Evolutionary conservation across 2,113 vertebrate species (phyloP), one percentile per base, ranked within the genome.

Genomic region (Perognathus longimembris): DNA sequence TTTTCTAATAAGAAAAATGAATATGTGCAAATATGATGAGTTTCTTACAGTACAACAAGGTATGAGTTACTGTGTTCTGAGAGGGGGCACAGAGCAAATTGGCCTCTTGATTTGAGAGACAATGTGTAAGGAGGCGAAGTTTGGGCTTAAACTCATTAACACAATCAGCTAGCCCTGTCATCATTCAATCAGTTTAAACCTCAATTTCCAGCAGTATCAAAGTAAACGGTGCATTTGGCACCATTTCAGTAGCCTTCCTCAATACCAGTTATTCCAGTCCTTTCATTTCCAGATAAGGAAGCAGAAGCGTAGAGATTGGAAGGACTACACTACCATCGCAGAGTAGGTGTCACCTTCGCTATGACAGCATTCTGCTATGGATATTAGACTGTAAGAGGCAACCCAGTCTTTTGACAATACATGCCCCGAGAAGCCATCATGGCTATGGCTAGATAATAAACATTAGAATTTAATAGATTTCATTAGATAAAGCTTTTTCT

Each of bases 401-500:
- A 73, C 26, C 6, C 0, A 1, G 21, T 70, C 21, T 73, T 95
- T 40, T 88, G 59, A 79, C 3, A 34, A 81, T 73, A 86, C 57
- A 70, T 0, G 0, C 63, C 57, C 63, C 57, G 30, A 78, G 67
- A 77, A 8, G 22, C 34, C n/a, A 57, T 61, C 40, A 38, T 22
- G 75, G 28, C 21, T 82, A 88, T 36, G 73, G 28, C n/a, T 85
- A 84, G 50, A 32, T 20, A 83, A 75, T 42, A 76, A 32, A 57
- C 32, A 59, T 85, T 73, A 84, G 30, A 91, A 78, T 95, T 36
- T 88, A 77, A 75, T 69, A 63, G 15, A 57, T 83, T 82, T 85
- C 21, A 83, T 88, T 75, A 64, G 90, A 85, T 75, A 86, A 38
- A 93, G 59, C 94, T 84, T 81, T 45, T 95, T 54, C 77, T 32